These are phyloP conservation scores for Cepphus grylle DNA, from an alignment of 2,113 vertebrate species.

Conservation along the genomic window DNA sequence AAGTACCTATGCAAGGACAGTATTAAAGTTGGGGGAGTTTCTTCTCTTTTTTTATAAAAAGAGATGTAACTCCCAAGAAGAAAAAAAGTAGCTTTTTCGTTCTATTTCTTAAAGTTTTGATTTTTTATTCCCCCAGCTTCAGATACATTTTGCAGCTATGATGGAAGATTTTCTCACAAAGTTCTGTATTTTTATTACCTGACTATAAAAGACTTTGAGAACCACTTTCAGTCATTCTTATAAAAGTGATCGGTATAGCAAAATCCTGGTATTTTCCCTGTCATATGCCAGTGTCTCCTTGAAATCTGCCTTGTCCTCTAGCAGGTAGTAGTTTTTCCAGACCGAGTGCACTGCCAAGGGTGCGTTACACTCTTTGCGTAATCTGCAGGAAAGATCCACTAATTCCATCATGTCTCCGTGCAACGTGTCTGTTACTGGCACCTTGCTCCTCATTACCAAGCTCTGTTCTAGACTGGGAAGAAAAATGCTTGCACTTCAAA, in stretches of 20 bases:
- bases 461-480: neutral
- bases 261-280: neutral
- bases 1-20: conserved; percentile 18
- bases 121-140: neutral
- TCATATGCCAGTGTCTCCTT: neutral
- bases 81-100: neutral
- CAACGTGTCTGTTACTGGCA: neutral
- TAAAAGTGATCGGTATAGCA: neutral
- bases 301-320: conserved; percentile 14
- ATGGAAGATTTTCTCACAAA: neutral
- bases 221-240: neutral
- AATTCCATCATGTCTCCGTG: neutral
- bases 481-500: conserved; percentile 45
- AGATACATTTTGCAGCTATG: neutral
- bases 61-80: neutral
- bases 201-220: conserved; percentile 45
- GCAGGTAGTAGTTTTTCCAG: neutral
- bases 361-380: neutral
- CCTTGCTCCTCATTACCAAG: neutral
- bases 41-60: neutral
- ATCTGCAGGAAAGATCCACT: neutral
- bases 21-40: neutral
- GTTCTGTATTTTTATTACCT: neutral
- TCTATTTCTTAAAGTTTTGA: neutral
- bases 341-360: neutral